phyloP scores from a whole-genome alignment of 1,140 invertebrate species.

The Drosophila ercepeae region DNA sequence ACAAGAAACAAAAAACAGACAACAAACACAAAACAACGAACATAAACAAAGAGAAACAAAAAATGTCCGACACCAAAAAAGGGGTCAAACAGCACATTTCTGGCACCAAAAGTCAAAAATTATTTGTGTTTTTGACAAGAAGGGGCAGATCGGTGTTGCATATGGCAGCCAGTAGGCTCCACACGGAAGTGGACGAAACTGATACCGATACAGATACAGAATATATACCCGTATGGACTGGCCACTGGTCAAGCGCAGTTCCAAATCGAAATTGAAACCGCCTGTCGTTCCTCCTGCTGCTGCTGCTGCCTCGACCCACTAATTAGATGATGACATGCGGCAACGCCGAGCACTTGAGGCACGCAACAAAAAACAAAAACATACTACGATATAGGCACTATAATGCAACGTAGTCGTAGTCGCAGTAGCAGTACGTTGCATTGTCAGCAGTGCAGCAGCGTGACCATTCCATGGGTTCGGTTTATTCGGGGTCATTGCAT shows the following conservation, averaged over 20 bases:
- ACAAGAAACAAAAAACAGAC: conserved; percentile 2
- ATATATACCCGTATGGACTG: too few relatives aligned
- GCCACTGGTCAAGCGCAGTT: conserved; percentile 12
- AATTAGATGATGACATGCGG: conserved; percentile 66
- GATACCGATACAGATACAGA: conserved; percentile 22
- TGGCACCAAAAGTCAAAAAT: neutral
- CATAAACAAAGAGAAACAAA: neutral
- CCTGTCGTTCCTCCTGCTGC: too few relatives aligned
- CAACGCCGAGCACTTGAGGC: conserved; percentile 29
- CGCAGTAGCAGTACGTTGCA: conserved; percentile 11
- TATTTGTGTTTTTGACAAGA: conserved; percentile 7
- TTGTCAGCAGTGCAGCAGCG: conserved; percentile 26
- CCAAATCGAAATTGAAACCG: conserved; percentile 34
- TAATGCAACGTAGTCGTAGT: neutral
- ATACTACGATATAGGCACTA: neutral
- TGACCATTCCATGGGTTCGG: conserved; percentile 25
- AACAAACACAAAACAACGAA: too few relatives aligned
- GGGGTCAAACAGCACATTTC: conserved; percentile 34
- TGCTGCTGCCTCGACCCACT: conserved; percentile 41
- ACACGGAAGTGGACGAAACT: conserved; percentile 56
- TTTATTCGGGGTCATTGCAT: conserved; percentile 35
- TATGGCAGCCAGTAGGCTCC: neutral
- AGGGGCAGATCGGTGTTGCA: too few relatives aligned
- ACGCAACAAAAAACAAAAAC: neutral
- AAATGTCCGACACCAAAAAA: conserved; percentile 13